phyloP scores from a whole-genome alignment of 1,140 invertebrate genomes.

The Maniola jurtina region DNA sequence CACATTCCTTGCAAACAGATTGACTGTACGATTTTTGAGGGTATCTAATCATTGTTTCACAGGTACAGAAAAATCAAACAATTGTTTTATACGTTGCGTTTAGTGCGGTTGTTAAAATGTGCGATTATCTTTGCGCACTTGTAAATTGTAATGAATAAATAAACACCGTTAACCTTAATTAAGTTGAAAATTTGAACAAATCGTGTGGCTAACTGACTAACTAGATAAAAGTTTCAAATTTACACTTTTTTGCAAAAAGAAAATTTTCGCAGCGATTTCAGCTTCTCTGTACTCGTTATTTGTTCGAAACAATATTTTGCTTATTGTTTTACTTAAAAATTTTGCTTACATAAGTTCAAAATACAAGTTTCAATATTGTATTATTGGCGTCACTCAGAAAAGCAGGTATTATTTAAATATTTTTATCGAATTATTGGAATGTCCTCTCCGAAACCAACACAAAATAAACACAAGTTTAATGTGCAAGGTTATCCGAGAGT shows the following conservation, averaged over 20 bases:
- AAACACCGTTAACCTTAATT: slow-evolving; percentile 25
- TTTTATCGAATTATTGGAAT: too few relatives aligned
- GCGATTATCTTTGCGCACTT: not conserved
- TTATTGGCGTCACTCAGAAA: too few relatives aligned
- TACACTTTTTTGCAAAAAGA: slow-evolving; percentile 12
- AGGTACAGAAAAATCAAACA: too few relatives aligned
- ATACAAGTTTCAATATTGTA: not conserved
- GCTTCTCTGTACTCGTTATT: slow-evolving; percentile 28
- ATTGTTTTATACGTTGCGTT: not conserved
- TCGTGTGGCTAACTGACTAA: slow-evolving; percentile 22
- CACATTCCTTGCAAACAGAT: too few relatives aligned
- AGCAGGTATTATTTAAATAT: too few relatives aligned
- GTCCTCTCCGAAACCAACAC: too few relatives aligned
- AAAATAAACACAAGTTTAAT: not conserved
- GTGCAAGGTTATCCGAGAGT: too few relatives aligned
- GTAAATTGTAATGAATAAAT: slow-evolving; percentile 27
- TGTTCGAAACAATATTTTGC: slow-evolving; percentile 15
- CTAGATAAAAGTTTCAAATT: slow-evolving; percentile 30
- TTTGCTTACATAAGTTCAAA: not conserved
- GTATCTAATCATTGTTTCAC: too few relatives aligned
- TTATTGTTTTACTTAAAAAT: slow-evolving; percentile 8
- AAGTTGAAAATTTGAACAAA: slow-evolving; percentile 29
- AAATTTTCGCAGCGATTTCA: slow-evolving; percentile 18
- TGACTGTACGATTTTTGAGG: too few relatives aligned
- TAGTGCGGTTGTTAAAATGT: not conserved